Conservation (phyloP, 2,113 vertebrate genomes). For the Orthonyx spaldingii region DNA sequence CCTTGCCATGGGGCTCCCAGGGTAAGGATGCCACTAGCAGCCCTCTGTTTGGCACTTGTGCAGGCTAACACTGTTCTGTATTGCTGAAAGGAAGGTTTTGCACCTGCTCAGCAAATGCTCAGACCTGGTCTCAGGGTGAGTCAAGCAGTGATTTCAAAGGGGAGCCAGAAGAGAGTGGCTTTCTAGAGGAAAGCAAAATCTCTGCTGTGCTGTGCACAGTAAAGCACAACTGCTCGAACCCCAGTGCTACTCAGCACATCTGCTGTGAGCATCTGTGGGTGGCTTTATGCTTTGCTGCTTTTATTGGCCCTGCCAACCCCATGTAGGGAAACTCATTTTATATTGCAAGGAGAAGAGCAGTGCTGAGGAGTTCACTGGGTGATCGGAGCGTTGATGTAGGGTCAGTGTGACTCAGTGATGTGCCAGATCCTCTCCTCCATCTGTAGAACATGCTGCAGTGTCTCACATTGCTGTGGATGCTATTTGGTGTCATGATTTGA, state of each 20-base stretch:
- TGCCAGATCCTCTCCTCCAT: neutral
- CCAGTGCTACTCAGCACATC: neutral
- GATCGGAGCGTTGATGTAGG: neutral
- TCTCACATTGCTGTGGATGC: neutral
- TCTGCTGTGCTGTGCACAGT: neutral
- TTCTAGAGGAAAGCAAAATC: neutral
- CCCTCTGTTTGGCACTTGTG: neutral
- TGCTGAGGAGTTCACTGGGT: neutral
- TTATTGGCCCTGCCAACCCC: neutral
- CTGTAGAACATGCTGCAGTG: slow-evolving; percentile 7
- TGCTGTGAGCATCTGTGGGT: neutral
- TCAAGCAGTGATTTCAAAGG: neutral
- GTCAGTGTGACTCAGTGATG: neutral
- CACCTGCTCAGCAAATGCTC: neutral
- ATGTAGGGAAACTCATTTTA: neutral
- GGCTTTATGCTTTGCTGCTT: neutral
- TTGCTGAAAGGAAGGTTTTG: neutral
- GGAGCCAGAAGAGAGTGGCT: neutral
- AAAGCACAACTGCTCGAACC: neutral
- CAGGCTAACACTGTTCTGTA: neutral
- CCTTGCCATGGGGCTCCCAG: neutral
- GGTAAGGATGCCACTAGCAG: neutral
- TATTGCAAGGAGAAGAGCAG: neutral
- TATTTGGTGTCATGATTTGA: neutral
- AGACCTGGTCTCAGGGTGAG: neutral